phyloP scores from a whole-genome alignment of 2,888 invertebrate genomes.

The Patella pellucida region DNA sequence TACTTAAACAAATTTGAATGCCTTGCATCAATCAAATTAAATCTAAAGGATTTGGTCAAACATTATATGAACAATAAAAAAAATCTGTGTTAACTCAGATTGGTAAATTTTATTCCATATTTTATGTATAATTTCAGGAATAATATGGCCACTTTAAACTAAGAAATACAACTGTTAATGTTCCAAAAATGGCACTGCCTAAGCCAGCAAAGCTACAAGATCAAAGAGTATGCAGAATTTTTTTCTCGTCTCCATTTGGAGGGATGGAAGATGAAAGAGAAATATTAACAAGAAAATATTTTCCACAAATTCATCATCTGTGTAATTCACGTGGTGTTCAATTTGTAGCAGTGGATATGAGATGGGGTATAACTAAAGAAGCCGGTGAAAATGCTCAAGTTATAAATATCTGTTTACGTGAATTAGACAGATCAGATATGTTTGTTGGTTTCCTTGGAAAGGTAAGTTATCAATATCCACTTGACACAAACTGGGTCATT shows the following conservation, averaged over 20 bases:
- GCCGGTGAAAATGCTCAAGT: slow-evolving; percentile 57
- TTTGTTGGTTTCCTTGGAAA: slow-evolving; percentile 67
- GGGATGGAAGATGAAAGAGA: slow-evolving; percentile 69
- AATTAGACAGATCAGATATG: slow-evolving; percentile 65
- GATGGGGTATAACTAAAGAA: slow-evolving; percentile 68
- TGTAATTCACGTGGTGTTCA: slow-evolving; percentile 58
- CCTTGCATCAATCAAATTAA: too few relatives aligned
- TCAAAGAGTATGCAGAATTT: slow-evolving; percentile 56
- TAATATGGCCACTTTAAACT: too few relatives aligned
- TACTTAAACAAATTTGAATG: too few relatives aligned
- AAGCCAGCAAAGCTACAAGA: slow-evolving; percentile 46
- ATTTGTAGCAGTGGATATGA: slow-evolving; percentile 66
- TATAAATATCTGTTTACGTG: slow-evolving; percentile 64
- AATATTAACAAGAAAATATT: slow-evolving; percentile 60
- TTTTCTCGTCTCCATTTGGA: slow-evolving; percentile 69
- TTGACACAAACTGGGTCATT: too few relatives aligned
- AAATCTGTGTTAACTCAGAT: too few relatives aligned
- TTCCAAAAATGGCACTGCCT: background rate
- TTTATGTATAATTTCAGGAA: too few relatives aligned
- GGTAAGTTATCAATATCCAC: slow-evolving; percentile 36
- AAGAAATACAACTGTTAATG: background rate
- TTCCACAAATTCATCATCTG: slow-evolving; percentile 59
- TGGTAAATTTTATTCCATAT: too few relatives aligned
- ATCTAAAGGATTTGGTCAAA: too few relatives aligned
- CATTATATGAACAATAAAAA: too few relatives aligned